Evolutionary conservation across 2,113 vertebrate species (phyloP).

Genomic region (Euleptes europaea): DNA sequence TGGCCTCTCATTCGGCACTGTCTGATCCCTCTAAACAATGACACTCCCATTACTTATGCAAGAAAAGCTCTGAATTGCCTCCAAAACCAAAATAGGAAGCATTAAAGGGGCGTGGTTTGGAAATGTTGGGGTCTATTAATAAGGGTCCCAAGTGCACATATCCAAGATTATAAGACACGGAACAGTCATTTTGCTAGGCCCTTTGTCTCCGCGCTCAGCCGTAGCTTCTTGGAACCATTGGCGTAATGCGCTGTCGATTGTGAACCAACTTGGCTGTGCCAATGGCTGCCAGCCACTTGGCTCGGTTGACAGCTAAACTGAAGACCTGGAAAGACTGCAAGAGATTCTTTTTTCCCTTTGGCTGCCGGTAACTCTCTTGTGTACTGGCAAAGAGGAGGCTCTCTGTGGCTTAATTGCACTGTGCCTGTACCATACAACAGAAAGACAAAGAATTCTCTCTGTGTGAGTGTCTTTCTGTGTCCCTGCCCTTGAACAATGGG

Average conservation of each 20-base stretch:
- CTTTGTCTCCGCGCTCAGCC: conserved; percentile 40
- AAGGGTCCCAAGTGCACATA: conserved; percentile 17
- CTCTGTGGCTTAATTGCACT: conserved; percentile 23
- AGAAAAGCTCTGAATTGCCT: conserved; percentile 10
- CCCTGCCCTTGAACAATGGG: not conserved
- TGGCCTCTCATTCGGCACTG: conserved; percentile 9
- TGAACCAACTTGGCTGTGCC: conserved; percentile 31
- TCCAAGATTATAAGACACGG: conserved; percentile 26
- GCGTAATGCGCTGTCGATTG: conserved; percentile 25
- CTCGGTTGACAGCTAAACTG: conserved; percentile 46
- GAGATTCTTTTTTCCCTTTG: conserved; percentile 59
- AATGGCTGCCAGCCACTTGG: conserved; percentile 66
- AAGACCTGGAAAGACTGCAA: conserved; percentile 54
- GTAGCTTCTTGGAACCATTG: not conserved
- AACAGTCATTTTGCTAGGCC: conserved; percentile 19
- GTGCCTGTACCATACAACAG: not conserved
- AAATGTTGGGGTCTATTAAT: conserved; percentile 40
- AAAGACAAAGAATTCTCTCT: conserved; percentile 34
- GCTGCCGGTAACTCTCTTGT: conserved; percentile 45
- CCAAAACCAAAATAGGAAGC: conserved; percentile 16
- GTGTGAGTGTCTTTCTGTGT: not conserved
- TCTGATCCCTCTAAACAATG: conserved; percentile 34
- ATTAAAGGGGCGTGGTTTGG: conserved; percentile 37
- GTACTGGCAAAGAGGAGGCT: conserved; percentile 40
- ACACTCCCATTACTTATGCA: not conserved